Evolutionary conservation across 2,888 invertebrate species (phyloP), one percentile per base, ranked within the genome.

Genomic region (Itoplectis maculator): DNA sequence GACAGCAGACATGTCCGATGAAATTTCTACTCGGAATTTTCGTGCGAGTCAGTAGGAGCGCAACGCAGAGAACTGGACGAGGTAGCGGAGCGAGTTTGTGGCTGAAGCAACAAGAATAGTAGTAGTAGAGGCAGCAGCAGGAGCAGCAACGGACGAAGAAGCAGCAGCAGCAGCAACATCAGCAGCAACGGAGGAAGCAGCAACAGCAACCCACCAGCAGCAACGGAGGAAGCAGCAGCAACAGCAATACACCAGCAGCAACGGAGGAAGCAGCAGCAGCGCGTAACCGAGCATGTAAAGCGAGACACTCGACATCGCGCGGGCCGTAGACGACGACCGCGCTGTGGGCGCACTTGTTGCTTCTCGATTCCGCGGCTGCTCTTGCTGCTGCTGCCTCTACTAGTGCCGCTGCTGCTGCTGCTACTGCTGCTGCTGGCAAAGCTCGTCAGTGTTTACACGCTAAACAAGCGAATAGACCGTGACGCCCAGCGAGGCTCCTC

Each of bases 391-490:
- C 76, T 47, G 84, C 73, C 82, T 89, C 91, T 90, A 90, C 89
- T 90, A 90, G 90, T 91, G 91, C 69, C 76, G 81, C 69, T 81
- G 65, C 76, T 47, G 84, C 73, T 83, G 90, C 91, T 90, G 91
- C 89, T 90, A 90, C 90, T 91, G 91, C 89, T 90, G 87, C 86
- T 70, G 23, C 88, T 87, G 88, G 88, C 89, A 88, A 88, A 88
- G 81, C 89, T 87, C 85, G 87, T 83, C 85, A 87, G 87, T 91
- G 89, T 91, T 91, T 91, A 90, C 90, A 88, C 87, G 88, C 87
- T 90, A 91, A 91, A 91, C 90, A 91, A 90, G 87, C 86, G 86
- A 87, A 84, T 87, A 87, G 85, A 86, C 84, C 81, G 72, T 65
- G 61, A 73, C 73, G 73, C 15, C 20, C 1, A 2, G 47, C 35